phyloP scores from a whole-genome alignment of 1,140 invertebrate genomes.

The Drosophila prosaltans region DNA sequence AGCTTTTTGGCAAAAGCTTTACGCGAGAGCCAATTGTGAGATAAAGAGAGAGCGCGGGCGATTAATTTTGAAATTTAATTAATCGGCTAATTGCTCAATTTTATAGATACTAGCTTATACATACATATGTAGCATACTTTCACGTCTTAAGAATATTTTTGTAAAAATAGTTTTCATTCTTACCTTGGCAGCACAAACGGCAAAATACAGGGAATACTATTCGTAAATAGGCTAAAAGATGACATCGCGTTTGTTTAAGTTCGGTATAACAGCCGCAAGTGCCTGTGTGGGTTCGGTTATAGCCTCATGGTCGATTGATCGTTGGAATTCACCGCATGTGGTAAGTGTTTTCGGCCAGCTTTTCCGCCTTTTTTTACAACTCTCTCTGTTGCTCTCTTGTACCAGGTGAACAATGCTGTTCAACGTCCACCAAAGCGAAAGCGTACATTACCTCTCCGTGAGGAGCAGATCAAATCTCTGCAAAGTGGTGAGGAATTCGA shows the following conservation, averaged over 20 bases:
- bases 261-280: conserved; percentile 76
- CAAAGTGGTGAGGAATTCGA: conserved; percentile 92
- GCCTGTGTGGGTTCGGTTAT: conserved; percentile 71
- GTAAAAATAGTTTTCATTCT: background rate
- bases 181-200: background rate
- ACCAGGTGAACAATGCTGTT: conserved; percentile 83
- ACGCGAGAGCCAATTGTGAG: background rate
- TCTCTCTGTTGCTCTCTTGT: too few relatives aligned
- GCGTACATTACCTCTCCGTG: conserved; percentile 90
- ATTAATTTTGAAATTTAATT: conserved; percentile 8
- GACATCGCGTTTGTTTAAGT: conserved; percentile 79
- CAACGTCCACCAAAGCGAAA: conserved; percentile 86
- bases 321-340: conserved; percentile 73
- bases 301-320: conserved; percentile 72
- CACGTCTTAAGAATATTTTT: background rate
- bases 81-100: conserved; percentile 2
- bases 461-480: conserved; percentile 91
- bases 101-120: background rate
- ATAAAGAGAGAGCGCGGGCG: background rate
- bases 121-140: conserved; percentile 1
- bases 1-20: background rate
- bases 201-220: background rate
- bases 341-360: conserved; percentile 28
- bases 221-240: conserved; percentile 46
- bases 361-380: too few relatives aligned